Conservation (phyloP, 2,113 vertebrate genomes). For the Callorhinus ursinus region DNA sequence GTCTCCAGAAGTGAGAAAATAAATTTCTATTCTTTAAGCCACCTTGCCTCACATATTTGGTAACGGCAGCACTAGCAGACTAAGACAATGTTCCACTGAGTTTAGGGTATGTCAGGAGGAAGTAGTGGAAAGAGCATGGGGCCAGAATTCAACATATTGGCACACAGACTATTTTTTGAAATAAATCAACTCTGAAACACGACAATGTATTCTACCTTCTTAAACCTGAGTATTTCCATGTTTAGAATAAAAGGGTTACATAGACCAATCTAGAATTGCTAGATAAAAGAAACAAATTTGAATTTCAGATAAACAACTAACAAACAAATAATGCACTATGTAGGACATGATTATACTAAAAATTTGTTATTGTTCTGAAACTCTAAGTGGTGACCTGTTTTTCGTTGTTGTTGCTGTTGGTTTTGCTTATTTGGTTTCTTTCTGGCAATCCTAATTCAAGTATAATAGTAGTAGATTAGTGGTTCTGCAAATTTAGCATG, state of each 20-base stretch:
- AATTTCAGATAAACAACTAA: neutral
- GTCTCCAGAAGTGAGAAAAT: neutral
- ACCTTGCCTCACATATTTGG: neutral
- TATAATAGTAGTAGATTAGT: neutral
- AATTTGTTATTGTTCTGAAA: neutral
- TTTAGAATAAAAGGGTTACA: neutral
- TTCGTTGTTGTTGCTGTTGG: neutral
- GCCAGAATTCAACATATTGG: neutral
- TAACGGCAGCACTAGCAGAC: neutral
- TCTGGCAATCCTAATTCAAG: neutral
- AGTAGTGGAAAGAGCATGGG: neutral
- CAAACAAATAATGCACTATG: fast-evolving
- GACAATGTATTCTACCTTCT: neutral
- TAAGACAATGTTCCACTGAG: neutral
- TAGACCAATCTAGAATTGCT: neutral
- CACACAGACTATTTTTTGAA: neutral
- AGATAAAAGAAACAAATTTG: neutral
- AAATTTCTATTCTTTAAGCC: neutral
- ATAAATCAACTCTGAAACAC: neutral
- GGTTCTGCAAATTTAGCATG: neutral
- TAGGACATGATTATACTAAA: neutral
- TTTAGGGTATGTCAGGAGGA: neutral
- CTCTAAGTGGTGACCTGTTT: neutral
- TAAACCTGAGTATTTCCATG: neutral
- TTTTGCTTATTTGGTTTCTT: neutral